Percentiles rank a stretch among this genome's conserved stretches.
Evolutionary conservation across 2,797 vertebrate species (phyloP).

Genomic region (Leptoclinus maculatus): DNA sequence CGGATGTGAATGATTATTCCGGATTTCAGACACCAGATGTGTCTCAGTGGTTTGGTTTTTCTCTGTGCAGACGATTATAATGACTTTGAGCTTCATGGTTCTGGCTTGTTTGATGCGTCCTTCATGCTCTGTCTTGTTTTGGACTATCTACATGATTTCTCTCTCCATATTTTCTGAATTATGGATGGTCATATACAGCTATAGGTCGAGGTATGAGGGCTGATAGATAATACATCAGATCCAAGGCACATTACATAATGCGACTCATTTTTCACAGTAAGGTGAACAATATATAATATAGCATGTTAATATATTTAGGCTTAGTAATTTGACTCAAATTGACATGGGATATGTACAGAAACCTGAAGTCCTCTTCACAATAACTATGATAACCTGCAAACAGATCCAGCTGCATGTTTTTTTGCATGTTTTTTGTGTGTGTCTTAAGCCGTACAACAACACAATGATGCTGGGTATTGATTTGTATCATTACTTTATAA

Average conservation of each 20-base stretch:
- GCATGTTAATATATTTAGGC: conserved; percentile 11
- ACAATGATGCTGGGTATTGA: conserved; percentile 1
- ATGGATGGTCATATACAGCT: conserved; percentile 3
- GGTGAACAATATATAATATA: conserved; percentile 6
- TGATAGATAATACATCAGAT: conserved; percentile 35
- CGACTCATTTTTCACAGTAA: conserved; percentile 13
- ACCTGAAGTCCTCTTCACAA: not conserved
- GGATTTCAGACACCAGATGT: conserved; percentile 68
- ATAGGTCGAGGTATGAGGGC: not conserved
- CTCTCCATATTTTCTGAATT: conserved; percentile 6
- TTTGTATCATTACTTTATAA: conserved; percentile 21
- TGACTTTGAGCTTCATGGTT: conserved; percentile 42
- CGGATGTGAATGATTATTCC: conserved; percentile 69
- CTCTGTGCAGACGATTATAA: conserved; percentile 52
- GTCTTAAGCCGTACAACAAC: not conserved
- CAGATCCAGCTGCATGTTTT: not conserved
- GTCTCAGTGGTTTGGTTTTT: conserved; percentile 54
- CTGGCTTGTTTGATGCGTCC: conserved; percentile 38
- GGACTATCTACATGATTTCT: conserved; percentile 10
- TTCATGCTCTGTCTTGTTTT: conserved; percentile 15
- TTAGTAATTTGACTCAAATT: conserved; percentile 25
- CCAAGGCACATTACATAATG: not conserved
- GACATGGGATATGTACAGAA: not conserved
- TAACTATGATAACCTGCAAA: not conserved
- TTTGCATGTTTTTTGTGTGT: not conserved